Evolutionary conservation across 2,113 vertebrate species (phyloP), one percentile per base, ranked within the genome.

Genomic region (Eira barbara): DNA sequence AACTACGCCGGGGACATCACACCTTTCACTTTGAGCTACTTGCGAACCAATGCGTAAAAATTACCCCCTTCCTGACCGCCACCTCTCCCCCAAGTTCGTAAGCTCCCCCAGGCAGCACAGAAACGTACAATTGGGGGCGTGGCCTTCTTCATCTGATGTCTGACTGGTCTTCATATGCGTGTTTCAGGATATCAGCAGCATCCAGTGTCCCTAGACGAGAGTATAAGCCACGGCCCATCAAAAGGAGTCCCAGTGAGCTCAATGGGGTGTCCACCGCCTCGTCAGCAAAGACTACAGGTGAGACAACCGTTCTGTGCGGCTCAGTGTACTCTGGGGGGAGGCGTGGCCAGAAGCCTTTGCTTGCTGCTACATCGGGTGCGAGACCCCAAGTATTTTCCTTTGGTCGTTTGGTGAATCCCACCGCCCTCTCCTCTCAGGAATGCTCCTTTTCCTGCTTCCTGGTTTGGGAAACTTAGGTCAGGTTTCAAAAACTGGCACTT

Each of bases 191-290:
- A 97, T 97, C 99, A 15, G 92, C 98, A 59, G 99, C 99, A 13
- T 99, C 99, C 94, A 98, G 94, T 82, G 97, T 98, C n/a, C 99
- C 99, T 89, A 99, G 97, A 95, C 98, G 98, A 67, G 99, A 99
- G 80, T 99, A 99, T 95, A 99, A 98, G 95, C 98, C 99, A 78
- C 99, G 99, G 97, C 99, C 99, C 4, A 83, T 98, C 78, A 97
- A 99, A 83, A 98, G 98, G 92, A 98, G 98, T 93, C 98, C 98
- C 55, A 95, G 99, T 10, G 99, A 99, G 91, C 61, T 99, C 97
- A 99, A 99, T 78, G 99, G 99, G 23, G 97, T 99, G 88, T 97
- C 99, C 10, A 98, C 98, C 89, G 97, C 97, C 90, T 98, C 99
- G 52, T 99, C 99, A 1, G 63, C 99, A 63, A 99, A 99, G 97